Percentiles rank a stretch among this genome's conserved stretches.
phyloP scores from a whole-genome alignment of 2,888 invertebrate genomes.

The Peribatodes rhomboidaria region DNA sequence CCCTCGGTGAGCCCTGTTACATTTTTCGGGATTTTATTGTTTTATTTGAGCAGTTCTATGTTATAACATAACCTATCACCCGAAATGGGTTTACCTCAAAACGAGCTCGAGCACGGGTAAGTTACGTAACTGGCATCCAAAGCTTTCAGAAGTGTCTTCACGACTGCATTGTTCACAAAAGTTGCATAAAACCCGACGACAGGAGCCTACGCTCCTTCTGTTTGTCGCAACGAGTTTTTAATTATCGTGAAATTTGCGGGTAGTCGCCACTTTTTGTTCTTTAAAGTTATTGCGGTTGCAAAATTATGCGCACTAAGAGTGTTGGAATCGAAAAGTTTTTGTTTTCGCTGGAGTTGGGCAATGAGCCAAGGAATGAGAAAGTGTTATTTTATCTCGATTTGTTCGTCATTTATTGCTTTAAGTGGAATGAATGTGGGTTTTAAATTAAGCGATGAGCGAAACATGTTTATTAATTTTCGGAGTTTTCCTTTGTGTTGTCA shows the following conservation, averaged over 20 bases:
- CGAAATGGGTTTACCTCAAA: conserved; percentile 24
- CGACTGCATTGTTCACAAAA: conserved; percentile 55
- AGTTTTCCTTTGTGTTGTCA: background rate
- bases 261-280: conserved; percentile 26
- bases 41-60: too few relatives aligned
- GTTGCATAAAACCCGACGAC: conserved; percentile 47
- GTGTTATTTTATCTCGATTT: conserved; percentile 14
- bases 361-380: conserved; percentile 16
- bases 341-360: conserved; percentile 20
- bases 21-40: too few relatives aligned
- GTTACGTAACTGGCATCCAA: conserved; percentile 43
- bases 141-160: conserved; percentile 50
- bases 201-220: conserved; percentile 48
- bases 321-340: conserved; percentile 22
- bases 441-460: background rate
- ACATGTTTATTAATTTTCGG: background rate
- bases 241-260: conserved; percentile 40
- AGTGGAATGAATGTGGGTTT: background rate
- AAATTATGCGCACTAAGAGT: conserved; percentile 23
- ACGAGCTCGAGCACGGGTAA: conserved; percentile 26
- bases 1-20: too few relatives aligned
- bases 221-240: conserved; percentile 46
- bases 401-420: background rate
- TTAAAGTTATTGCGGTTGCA: conserved; percentile 30
- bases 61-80: too few relatives aligned